These are phyloP conservation scores for Coreius guichenoti DNA, from an alignment of 2,797 vertebrate species.

Conservation along the genomic window DNA sequence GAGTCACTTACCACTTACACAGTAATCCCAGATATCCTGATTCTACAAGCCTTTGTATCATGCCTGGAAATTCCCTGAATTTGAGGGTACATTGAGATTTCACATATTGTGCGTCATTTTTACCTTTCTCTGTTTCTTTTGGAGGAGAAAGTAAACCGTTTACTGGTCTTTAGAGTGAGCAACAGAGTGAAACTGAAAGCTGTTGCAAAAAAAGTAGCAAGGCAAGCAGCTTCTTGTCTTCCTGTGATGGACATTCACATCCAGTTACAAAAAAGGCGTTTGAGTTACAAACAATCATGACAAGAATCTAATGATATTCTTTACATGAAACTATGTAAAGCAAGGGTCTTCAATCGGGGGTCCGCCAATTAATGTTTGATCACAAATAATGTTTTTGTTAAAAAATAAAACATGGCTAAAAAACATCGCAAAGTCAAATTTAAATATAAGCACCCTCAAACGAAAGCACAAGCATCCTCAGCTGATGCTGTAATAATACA, in stretches of 20 bases:
- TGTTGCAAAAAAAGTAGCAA: neutral
- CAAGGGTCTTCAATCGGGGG: neutral
- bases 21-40: slow-evolving; percentile 59
- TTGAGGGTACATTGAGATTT: slow-evolving; percentile 54
- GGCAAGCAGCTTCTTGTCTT: slow-evolving; percentile 37
- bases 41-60: slow-evolving; percentile 33
- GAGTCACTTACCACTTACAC: slow-evolving; percentile 44
- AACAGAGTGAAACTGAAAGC: slow-evolving; percentile 9
- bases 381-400: too few relatives aligned
- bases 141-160: slow-evolving; percentile 48
- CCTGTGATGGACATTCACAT: neutral
- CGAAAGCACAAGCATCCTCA: neutral
- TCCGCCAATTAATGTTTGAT: neutral
- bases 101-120: slow-evolving; percentile 45
- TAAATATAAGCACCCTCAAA: neutral
- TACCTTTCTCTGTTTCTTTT: slow-evolving; percentile 57
- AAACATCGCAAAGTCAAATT: neutral
- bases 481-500: neutral
- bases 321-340: neutral
- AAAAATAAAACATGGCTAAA: neutral
- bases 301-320: neutral
- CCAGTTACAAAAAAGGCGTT: neutral
- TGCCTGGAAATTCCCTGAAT: slow-evolving; percentile 63
- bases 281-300: neutral
- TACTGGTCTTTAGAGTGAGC: neutral